phyloP scores from a whole-genome alignment of 2,113 vertebrate genomes.

The Siniperca knerii region DNA sequence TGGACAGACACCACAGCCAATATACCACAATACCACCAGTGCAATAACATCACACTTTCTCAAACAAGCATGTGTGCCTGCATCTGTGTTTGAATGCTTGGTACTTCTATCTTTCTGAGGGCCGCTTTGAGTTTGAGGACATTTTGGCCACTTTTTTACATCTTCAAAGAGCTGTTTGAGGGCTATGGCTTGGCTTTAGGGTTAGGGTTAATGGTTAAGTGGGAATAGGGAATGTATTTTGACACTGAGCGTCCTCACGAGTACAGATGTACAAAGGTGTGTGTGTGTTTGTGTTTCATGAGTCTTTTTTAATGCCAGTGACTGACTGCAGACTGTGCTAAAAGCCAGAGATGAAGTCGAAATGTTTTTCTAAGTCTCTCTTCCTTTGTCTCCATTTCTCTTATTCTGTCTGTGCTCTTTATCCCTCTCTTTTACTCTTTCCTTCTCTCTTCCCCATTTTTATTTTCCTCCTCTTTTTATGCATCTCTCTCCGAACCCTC shows the following conservation, averaged over 20 bases:
- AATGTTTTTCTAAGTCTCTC: neutral
- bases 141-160: neutral
- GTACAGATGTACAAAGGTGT: neutral
- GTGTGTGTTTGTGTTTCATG: neutral
- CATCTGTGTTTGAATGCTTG: neutral
- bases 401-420: neutral
- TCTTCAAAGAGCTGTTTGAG: neutral
- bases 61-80: neutral
- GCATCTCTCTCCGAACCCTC: neutral
- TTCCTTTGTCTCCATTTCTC: neutral
- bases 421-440: neutral
- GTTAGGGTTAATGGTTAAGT: neutral
- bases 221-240: neutral
- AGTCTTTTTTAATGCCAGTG: neutral
- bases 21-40: neutral
- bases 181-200: neutral
- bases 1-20: neutral
- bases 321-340: conserved; percentile 20
- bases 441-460: neutral
- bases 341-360: conserved; percentile 27
- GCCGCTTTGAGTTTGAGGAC: neutral
- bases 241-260: neutral
- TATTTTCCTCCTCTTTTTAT: neutral
- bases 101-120: too few species aligned
- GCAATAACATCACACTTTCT: neutral